These are phyloP conservation scores for Macrobrachium rosenbergii DNA, from an alignment of 1,140 invertebrate species.

Conservation along the genomic window DNA sequence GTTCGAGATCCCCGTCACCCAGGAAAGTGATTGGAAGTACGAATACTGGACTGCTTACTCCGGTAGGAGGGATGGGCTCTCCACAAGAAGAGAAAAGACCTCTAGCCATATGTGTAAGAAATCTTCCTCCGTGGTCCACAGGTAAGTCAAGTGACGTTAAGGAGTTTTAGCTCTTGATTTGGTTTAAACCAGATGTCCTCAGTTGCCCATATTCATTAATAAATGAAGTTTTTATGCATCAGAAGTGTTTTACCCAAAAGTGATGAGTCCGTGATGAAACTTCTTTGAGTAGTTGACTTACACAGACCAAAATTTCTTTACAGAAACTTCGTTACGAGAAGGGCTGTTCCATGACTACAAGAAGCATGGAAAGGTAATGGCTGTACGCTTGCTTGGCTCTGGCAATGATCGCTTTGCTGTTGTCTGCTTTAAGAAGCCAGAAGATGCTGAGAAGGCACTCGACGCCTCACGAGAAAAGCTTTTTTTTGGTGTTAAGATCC, in stretches of 20 bases:
- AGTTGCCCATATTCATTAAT: no score
- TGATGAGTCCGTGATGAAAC: background rate
- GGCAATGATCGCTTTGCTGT: constrained; percentile 87
- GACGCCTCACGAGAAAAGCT: constrained; percentile 95
- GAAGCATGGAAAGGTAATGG: constrained; percentile 97
- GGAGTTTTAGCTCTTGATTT: background rate
- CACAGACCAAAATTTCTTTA: constrained; percentile 18
- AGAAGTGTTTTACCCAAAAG: no score
- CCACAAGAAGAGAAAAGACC: constrained; percentile 80
- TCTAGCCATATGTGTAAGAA: constrained; percentile 91
- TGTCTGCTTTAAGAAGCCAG: constrained; percentile 95
- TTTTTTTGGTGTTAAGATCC: constrained; percentile 96
- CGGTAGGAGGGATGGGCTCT: constrained; percentile 65
- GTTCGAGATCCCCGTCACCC: constrained; percentile 66
- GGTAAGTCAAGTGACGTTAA: constrained; percentile 69
- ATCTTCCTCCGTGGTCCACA: constrained; percentile 87
- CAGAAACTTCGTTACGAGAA: constrained; percentile 94
- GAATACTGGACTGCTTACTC: constrained; percentile 47
- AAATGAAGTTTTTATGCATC: background rate
- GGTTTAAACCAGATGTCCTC: background rate
- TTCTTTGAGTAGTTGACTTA: background rate
- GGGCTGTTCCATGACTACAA: constrained; percentile 98
- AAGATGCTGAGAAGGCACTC: constrained; percentile 95
- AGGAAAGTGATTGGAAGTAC: constrained; percentile 63
- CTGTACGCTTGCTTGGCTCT: constrained; percentile 89